phyloP scores from a whole-genome alignment of 2,113 vertebrate species.

The Empidonax alnorum region DNA sequence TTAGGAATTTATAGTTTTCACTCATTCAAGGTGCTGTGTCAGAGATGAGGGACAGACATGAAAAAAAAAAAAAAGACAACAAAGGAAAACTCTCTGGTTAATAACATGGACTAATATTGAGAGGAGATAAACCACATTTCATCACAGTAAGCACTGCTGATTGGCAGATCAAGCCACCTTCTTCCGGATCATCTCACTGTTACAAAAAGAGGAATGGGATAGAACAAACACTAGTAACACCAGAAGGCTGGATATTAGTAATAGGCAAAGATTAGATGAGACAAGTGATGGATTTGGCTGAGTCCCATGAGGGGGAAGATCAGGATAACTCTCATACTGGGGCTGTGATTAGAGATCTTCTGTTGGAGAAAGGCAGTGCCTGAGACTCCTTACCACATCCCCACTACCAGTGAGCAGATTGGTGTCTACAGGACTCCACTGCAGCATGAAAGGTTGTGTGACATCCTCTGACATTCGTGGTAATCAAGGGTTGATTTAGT shows the following conservation, averaged over 20 bases:
- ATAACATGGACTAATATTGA: not conserved
- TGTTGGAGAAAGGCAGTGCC: not conserved
- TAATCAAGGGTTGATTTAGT: not conserved
- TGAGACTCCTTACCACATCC: not conserved
- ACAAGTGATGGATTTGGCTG: not conserved
- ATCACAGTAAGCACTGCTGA: not conserved
- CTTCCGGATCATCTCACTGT: not conserved
- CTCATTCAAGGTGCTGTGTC: not conserved
- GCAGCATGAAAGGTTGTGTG: not conserved
- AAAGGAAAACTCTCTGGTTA: not conserved
- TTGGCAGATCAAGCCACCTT: not conserved
- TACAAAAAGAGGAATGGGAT: not conserved
- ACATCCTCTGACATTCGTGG: not conserved
- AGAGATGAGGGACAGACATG: not conserved
- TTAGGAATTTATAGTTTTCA: not conserved
- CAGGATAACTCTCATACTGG: not conserved
- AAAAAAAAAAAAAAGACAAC: not conserved
- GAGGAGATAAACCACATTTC: not conserved
- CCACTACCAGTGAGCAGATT: not conserved
- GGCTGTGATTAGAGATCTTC: not conserved
- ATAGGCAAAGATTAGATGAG: not conserved
- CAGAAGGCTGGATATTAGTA: not conserved
- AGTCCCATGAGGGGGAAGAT: not conserved
- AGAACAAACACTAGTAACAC: not conserved
- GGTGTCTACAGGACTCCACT: not conserved